Evolutionary conservation across 2,797 vertebrate genomes (phyloP), one percentile per base, ranked within the genome.

Genomic region (Premnoplex brunnescens): DNA sequence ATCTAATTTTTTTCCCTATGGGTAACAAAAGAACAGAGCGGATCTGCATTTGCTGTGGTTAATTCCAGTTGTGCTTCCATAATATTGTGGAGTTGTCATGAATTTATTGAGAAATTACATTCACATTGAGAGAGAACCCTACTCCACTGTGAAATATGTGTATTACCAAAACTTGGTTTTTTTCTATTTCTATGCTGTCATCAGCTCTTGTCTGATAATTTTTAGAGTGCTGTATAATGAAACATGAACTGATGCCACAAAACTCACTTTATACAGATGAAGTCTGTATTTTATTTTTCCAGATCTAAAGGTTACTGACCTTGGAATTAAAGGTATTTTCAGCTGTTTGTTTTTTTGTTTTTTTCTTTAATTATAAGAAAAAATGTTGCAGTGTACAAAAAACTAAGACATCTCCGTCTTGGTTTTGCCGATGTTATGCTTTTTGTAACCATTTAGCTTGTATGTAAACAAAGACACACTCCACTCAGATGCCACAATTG

Each of bases 391-490:
- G 23, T 5, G 5, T 49, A 37, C 3, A 3, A 95, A 72, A 71
- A 89, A 23, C 34, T 46, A 66, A 85, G 41, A 66, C 6, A 21
- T 66, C 19, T 89, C 54, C 2, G 1, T 76, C 72, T 93, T 93
- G 75, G 4, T 88, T 96, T 90, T 93, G 27, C 68, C 92, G 85
- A 94, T 94, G 76, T 86, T 93, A 81, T 49, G 77, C 71, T 81
- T 95, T 88, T 84, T 85, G 52, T 68, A 85, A 71, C 78, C 81
- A 51, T 82, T 92, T 94, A 94, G 59, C 20, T 20, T 90, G 69
- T 71, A 71, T 68, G 37, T 93, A 95, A 97, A 95, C 43, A 89
- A 87, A 94, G 66, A 72, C 41, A 62, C 32, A 91, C 91, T 92
- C 81, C 59, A 66, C 62, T 95, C 75, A 74, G 60, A 91, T 93